These are phyloP conservation scores for Cyrtodaria siliqua DNA, from an alignment of 2,888 invertebrate genomes.

Conservation along the genomic window DNA sequence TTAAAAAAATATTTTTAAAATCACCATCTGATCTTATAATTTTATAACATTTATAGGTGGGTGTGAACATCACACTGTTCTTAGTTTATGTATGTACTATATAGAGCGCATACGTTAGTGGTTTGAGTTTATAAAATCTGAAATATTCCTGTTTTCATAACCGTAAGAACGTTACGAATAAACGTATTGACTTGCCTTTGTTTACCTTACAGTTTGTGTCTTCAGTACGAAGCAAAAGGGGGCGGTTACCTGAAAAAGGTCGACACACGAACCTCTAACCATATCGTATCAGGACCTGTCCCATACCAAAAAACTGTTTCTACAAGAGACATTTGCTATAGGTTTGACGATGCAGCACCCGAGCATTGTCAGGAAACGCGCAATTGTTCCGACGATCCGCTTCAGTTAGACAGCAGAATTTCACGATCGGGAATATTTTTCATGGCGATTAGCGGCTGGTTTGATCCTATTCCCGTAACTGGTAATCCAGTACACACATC, in stretches of 20 bases:
- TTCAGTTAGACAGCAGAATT: neutral
- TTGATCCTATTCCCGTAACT: neutral
- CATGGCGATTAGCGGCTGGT: neutral
- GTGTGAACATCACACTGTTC: no score
- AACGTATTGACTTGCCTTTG: no score
- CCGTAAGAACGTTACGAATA: no score
- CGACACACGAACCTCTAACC: neutral
- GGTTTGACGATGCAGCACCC: neutral
- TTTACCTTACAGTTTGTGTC: slow-evolving; percentile 1
- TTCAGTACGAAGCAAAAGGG: neutral
- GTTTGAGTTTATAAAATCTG: no score
- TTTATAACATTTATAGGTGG: no score
- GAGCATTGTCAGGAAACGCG: neutral
- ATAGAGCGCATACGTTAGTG: no score
- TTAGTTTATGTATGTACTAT: no score
- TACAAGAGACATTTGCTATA: neutral
- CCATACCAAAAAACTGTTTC: slow-evolving; percentile 4
- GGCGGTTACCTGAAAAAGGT: slow-evolving; percentile 2
- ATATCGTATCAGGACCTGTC: neutral
- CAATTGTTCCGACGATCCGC: slow-evolving; percentile 1
- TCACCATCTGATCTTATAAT: no score
- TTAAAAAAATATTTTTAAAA: no score
- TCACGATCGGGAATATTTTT: neutral
- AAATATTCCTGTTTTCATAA: no score
- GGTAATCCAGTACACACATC: neutral